phyloP scores from a whole-genome alignment of 2,797 vertebrate genomes.

The Onychomys torridus region DNA sequence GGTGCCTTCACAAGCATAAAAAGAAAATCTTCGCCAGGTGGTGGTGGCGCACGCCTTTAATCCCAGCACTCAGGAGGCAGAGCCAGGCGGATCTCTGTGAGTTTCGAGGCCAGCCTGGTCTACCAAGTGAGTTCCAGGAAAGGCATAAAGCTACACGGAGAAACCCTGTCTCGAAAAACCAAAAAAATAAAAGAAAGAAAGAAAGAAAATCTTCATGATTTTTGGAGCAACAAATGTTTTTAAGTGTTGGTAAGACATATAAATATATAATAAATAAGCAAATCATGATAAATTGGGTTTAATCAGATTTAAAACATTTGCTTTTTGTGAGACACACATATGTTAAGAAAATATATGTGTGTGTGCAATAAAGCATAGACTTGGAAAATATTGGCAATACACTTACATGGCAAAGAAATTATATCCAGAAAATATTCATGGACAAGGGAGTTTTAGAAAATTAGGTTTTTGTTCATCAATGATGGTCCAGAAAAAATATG shows the following conservation, averaged over 20 bases:
- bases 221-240: neutral
- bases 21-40: neutral
- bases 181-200: too few relatives aligned
- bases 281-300: neutral
- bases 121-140: too few relatives aligned
- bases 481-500: neutral
- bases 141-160: too few relatives aligned
- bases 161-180: too few relatives aligned
- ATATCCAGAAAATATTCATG: neutral
- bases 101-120: too few relatives aligned
- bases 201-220: neutral
- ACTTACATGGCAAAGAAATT: neutral
- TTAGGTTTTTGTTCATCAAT: neutral
- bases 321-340: neutral
- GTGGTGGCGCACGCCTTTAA: too few relatives aligned
- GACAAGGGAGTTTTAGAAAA: conserved; percentile 7
- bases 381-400: neutral
- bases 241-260: neutral
- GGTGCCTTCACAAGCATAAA: neutral
- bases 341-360: neutral
- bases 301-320: neutral
- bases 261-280: neutral
- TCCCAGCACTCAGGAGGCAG: too few relatives aligned
- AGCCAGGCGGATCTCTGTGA: too few relatives aligned
- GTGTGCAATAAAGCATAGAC: neutral